These are phyloP conservation scores for Drosophila atripex DNA, from an alignment of 2,888 invertebrate species.

Conservation along the genomic window DNA sequence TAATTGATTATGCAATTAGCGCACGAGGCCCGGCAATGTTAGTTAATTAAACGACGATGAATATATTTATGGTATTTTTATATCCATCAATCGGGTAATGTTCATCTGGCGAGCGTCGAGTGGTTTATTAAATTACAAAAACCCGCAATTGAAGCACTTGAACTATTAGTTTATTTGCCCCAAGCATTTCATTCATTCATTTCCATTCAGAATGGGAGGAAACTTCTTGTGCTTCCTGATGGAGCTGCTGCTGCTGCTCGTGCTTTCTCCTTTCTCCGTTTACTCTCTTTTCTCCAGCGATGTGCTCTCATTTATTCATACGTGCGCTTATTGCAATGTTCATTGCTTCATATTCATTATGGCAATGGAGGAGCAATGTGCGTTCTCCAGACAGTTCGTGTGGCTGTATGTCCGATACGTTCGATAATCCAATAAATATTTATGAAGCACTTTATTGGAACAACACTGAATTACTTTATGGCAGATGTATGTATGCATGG, in stretches of 20 bases:
- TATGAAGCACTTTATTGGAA: conserved; percentile 80
- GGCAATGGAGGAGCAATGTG: conserved; percentile 73
- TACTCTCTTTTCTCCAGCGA: conserved; percentile 52
- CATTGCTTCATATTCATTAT: conserved; percentile 77
- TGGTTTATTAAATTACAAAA: conserved; percentile 28
- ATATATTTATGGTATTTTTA: conserved; percentile 36
- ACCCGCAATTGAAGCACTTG: conserved; percentile 35
- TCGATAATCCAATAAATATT: conserved; percentile 81
- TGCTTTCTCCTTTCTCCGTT: conserved; percentile 7
- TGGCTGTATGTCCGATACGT: conserved; percentile 52
- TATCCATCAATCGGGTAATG: conserved; percentile 25
- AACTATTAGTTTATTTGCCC: conserved; percentile 61
- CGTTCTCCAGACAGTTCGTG: conserved; percentile 51
- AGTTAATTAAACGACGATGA: conserved; percentile 48
- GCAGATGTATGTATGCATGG: conserved; percentile 40
- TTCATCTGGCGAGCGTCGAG: background rate
- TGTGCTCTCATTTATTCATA: conserved; percentile 76
- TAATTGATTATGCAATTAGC: conserved; percentile 69
- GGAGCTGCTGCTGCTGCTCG: conserved; percentile 1
- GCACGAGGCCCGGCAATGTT: conserved; percentile 19
- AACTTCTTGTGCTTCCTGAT: conserved; percentile 7
- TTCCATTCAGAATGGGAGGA: conserved; percentile 35
- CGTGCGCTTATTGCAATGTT: conserved; percentile 79
- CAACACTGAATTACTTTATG: conserved; percentile 79
- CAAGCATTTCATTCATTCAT: conserved; percentile 39